Evolutionary conservation across 2,888 invertebrate genomes (phyloP).

Genomic region (Hesperia comma): DNA sequence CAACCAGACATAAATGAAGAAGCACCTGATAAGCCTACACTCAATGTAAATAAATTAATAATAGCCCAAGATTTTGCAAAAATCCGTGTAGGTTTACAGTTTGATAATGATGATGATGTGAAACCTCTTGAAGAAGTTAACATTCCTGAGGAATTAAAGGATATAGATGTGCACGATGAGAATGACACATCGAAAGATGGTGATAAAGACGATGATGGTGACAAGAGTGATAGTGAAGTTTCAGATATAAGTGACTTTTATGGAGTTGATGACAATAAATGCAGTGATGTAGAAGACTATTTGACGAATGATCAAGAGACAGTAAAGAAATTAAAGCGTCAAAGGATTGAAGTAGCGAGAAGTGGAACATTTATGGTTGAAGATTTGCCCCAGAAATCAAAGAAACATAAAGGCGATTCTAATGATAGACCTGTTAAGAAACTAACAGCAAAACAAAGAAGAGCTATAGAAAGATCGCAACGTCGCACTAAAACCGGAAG

Average conservation of each 20-base stretch:
- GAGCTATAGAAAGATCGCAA: slow-evolving; percentile 89
- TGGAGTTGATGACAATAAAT: slow-evolving; percentile 86
- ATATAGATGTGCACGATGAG: slow-evolving; percentile 72
- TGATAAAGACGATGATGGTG: slow-evolving; percentile 51
- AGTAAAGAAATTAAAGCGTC: slow-evolving; percentile 75
- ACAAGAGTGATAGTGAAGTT: slow-evolving; percentile 73
- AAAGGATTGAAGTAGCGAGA: slow-evolving; percentile 73
- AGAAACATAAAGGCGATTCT: slow-evolving; percentile 58
- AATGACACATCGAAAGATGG: slow-evolving; percentile 55
- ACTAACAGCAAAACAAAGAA: slow-evolving; percentile 90
- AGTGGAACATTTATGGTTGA: slow-evolving; percentile 83
- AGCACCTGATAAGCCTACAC: slow-evolving; percentile 57
- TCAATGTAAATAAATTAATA: slow-evolving; percentile 73
- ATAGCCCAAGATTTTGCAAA: slow-evolving; percentile 93
- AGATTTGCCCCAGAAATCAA: slow-evolving; percentile 71
- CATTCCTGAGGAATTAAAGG: slow-evolving; percentile 69
- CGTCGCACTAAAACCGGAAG: slow-evolving; percentile 93
- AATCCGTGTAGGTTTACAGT: slow-evolving; percentile 89
- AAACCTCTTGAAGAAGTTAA: slow-evolving; percentile 83
- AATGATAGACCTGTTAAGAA: slow-evolving; percentile 60
- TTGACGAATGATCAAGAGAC: slow-evolving; percentile 74
- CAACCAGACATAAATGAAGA: slow-evolving; percentile 52
- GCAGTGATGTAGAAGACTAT: slow-evolving; percentile 80
- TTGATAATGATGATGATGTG: slow-evolving; percentile 86
- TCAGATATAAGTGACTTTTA: slow-evolving; percentile 88